Conservation (phyloP, 2,113 vertebrate species). For the Columbina picui region DNA sequence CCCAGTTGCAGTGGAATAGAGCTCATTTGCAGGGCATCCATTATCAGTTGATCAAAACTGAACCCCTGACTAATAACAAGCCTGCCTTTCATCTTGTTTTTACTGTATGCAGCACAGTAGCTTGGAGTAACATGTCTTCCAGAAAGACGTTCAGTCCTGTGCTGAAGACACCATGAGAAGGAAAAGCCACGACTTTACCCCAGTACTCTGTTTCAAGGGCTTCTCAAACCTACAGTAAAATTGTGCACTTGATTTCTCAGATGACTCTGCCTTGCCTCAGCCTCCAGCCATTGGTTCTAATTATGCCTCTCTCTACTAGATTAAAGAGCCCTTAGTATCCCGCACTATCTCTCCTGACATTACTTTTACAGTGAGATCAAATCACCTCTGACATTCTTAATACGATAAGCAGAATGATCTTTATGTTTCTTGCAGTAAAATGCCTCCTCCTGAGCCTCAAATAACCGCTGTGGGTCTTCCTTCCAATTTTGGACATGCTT, state of each 20-base stretch:
- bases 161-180: not conserved
- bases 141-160: not conserved
- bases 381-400: conserved; percentile 44
- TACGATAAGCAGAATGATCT: not conserved
- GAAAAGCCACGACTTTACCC: not conserved
- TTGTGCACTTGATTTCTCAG: conserved; percentile 9
- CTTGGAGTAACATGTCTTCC: not conserved
- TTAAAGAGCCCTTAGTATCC: conserved; percentile 42
- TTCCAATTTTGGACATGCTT: not conserved
- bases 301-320: conserved; percentile 23
- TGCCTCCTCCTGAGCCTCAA: not conserved
- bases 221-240: not conserved
- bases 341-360: not conserved
- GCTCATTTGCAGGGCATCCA: not conserved
- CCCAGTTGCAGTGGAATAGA: not conserved
- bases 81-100: not conserved
- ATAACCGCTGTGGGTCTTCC: not conserved
- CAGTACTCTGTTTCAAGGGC: not conserved
- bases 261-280: conserved; percentile 22
- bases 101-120: not conserved
- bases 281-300: conserved; percentile 46
- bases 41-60: not conserved
- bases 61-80: not conserved
- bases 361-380: conserved; percentile 37
- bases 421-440: conserved; percentile 1